Evolutionary conservation across 2,113 vertebrate species (phyloP).

Genomic region (Sminthopsis crassicaudata): DNA sequence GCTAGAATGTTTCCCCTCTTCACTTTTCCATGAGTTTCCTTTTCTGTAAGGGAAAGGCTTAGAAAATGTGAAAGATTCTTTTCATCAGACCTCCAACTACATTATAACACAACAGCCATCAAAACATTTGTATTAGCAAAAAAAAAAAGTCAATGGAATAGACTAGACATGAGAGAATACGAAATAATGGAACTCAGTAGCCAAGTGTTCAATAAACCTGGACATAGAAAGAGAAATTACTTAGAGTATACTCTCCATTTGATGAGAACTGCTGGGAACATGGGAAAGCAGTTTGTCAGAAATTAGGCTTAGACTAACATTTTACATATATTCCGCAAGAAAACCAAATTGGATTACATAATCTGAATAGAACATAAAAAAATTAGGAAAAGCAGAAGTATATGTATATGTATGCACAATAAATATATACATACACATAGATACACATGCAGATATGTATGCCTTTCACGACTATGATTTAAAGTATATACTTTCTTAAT

Average conservation of each 20-base stretch:
- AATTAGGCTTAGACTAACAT: background rate
- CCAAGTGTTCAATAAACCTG: background rate
- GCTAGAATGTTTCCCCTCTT: background rate
- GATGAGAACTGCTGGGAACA: background rate
- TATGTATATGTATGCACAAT: too few species aligned
- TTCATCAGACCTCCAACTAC: background rate
- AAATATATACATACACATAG: too few species aligned
- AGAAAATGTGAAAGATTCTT: background rate
- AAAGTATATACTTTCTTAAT: background rate
- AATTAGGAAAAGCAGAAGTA: background rate
- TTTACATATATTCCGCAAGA: background rate
- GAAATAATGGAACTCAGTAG: background rate
- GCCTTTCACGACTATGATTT: background rate
- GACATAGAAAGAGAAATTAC: background rate
- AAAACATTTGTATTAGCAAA: background rate
- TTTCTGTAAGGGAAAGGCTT: background rate
- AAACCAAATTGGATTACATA: background rate
- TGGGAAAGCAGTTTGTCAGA: background rate
- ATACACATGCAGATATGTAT: too few species aligned
- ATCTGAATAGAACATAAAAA: background rate
- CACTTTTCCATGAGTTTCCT: background rate
- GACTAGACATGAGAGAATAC: background rate
- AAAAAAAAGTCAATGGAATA: background rate
- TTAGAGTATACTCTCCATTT: background rate
- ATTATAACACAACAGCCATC: background rate